Conservation (phyloP, 64 coral and sea anemone species). For the Anthopleura sola region DNA sequence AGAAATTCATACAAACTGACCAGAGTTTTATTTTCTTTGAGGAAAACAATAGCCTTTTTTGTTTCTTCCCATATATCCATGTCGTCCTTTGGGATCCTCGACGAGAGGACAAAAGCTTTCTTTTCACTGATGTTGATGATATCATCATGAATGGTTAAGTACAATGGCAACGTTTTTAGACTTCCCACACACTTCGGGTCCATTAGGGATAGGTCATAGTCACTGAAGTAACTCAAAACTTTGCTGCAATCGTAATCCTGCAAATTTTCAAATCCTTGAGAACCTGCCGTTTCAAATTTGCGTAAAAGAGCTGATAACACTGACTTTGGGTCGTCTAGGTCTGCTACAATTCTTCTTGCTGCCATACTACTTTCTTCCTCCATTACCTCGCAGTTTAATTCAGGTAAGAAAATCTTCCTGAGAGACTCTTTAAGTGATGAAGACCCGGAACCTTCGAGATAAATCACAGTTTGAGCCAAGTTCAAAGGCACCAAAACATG, state of each 20-base stretch:
- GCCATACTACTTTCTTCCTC: neutral
- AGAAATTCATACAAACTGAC: neutral
- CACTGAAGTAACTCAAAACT: slow-evolving; percentile 20
- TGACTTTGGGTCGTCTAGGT: neutral
- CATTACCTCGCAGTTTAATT: neutral
- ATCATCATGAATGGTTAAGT: neutral
- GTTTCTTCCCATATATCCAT: neutral
- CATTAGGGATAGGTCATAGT: neutral
- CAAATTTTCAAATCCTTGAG: neutral
- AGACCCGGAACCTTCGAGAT: neutral
- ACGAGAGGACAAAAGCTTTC: slow-evolving; percentile 15
- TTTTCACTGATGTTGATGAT: neutral
- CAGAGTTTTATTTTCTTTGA: neutral
- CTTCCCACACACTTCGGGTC: neutral
- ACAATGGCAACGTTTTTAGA: slow-evolving; percentile 24
- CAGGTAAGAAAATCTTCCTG: neutral
- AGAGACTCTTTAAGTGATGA: neutral
- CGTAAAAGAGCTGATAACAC: slow-evolving; percentile 22
- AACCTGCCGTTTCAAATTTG: neutral
- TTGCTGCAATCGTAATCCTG: neutral
- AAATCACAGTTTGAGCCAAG: neutral
- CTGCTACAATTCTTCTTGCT: slow-evolving; percentile 18
- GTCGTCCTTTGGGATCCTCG: slow-evolving; percentile 1
- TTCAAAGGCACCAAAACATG: neutral
- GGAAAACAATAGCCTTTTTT: slow-evolving; percentile 6